These are phyloP conservation scores for Microtus ochrogaster DNA, from an alignment of 2,113 vertebrate species.

Conservation along the genomic window DNA sequence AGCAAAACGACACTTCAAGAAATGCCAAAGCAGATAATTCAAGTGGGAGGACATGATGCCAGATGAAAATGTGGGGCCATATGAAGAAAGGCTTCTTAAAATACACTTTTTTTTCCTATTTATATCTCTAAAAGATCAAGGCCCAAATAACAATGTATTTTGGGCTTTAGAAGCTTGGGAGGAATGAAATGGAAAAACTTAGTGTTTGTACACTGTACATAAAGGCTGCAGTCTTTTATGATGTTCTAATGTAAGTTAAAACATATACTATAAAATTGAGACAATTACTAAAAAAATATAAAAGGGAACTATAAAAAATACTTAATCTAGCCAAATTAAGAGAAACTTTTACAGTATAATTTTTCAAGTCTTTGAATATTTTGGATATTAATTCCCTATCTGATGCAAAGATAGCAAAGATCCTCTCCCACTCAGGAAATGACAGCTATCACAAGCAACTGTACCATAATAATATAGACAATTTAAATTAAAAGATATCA, in stretches of 20 bases:
- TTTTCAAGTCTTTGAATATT: background rate
- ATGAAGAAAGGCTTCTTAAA: background rate
- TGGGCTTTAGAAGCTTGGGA: background rate
- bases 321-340: background rate
- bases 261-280: background rate
- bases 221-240: background rate
- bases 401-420: background rate
- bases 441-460: background rate
- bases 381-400: background rate
- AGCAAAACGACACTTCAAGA: background rate
- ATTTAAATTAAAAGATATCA: background rate
- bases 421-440: background rate
- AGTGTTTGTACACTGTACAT: background rate
- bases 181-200: background rate
- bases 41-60: background rate
- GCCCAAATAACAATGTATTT: background rate
- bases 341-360: background rate
- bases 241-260: constrained; percentile 33
- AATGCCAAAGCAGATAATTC: background rate
- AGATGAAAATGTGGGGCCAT: background rate
- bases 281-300: constrained; percentile 10
- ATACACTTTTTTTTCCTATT: background rate
- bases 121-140: background rate
- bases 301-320: constrained; percentile 39
- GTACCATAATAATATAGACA: background rate